Base-by-base conservation (phyloP, 2,797 vertebrate species). In the Varecia variegata region DNA sequence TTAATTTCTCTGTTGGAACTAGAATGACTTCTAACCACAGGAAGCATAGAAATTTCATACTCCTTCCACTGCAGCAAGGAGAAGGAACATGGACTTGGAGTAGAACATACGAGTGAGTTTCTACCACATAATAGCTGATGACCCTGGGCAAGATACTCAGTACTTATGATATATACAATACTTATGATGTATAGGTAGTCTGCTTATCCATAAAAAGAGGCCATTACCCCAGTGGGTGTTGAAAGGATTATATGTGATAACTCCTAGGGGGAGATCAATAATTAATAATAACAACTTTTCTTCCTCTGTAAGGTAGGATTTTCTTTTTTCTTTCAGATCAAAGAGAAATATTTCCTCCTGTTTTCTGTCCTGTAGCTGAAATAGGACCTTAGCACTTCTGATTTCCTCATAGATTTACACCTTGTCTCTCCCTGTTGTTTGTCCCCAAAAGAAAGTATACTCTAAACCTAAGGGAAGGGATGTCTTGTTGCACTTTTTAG, bases 301-400 rank as follows among this genome's bases (percentile, higher is more conserved):
- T 88, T 84, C 18, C 87, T 7, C 60, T 71, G 7, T 62, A 45
- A 45, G 18, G 30, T 35, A 43, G 47, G 40, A 77, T 91, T 95
- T 94, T 92, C 52, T 86, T 86, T 45, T 79, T 96, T 92, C 47
- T 93, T 88, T 77, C 15, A 86, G 40, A 32, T 56, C 10, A 32
- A 32, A 82, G n/a, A 65, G 84, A 92, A 92, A 32, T 1, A 27
- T 82, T 85, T 95, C 60, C 56, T 95, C 71, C 17, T 67, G 56
- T 54, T 76, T 0, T 50, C 71, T 95, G 25, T n/a, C 58, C 40
- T 88, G 0, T 56, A 82, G 54, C 27, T 85, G 77, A 92, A 76
- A 77, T 45, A 87, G 76, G 35, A 79, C 79, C 50, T 60, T 85
- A 32, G 25, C 11, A 32, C 1, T 30, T 58, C 4, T 88, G 85